phyloP scores from a whole-genome alignment of 2,888 invertebrate species.

The Pelosia muscerda region DNA sequence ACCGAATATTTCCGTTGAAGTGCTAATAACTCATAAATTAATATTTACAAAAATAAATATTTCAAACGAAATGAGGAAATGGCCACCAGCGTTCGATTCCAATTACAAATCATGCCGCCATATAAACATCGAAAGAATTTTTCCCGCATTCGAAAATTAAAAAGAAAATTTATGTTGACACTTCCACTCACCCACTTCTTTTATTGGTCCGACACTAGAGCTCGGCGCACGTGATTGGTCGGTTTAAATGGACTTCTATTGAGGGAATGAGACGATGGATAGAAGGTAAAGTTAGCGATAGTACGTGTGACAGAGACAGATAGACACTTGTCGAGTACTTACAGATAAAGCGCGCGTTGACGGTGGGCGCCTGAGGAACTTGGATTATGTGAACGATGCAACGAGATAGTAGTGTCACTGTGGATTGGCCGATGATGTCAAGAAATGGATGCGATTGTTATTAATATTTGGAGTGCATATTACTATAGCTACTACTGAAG shows the following conservation, averaged over 20 bases:
- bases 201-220: conserved; percentile 81
- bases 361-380: conserved; percentile 76
- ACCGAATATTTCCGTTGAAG: conserved; percentile 22
- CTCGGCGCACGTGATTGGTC: conserved; percentile 73
- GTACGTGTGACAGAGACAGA: conserved; percentile 71
- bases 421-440: conserved; percentile 61
- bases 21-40: conserved; percentile 23
- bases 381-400: conserved; percentile 66
- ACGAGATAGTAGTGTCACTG: conserved; percentile 41
- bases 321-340: conserved; percentile 85
- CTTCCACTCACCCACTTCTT: conserved; percentile 79
- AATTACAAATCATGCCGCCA: conserved; percentile 41
- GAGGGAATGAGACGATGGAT: conserved; percentile 71
- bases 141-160: conserved; percentile 63
- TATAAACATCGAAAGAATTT: conserved; percentile 51
- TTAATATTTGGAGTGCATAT: no score
- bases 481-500: no score
- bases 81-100: conserved; percentile 35
- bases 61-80: conserved; percentile 36
- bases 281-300: conserved; percentile 54
- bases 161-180: conserved; percentile 83
- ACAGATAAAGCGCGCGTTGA: conserved; percentile 77
- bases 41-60: conserved; percentile 32
- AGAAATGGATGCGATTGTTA: neutral
- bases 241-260: conserved; percentile 76